phyloP scores from a whole-genome alignment of 30 jellyfish, hydroid and myxozoan genomes.

The Cassiopea andromeda region DNA sequence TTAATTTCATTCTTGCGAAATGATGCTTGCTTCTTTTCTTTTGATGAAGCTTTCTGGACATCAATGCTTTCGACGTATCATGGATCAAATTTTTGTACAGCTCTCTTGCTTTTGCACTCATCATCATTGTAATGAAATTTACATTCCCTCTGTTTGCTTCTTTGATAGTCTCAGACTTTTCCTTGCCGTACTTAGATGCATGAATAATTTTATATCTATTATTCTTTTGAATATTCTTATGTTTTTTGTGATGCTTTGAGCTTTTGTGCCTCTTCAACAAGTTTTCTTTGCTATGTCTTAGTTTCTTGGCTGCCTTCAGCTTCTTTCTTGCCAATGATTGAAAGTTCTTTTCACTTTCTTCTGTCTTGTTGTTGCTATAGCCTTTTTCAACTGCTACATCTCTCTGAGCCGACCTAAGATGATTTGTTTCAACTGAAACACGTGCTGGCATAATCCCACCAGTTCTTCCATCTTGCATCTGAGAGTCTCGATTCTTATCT shows the following conservation, averaged over 20 bases:
- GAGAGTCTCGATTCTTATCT: not conserved
- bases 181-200: not conserved
- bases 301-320: not conserved
- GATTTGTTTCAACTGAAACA: not conserved
- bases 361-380: not conserved
- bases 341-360: not conserved
- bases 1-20: not conserved
- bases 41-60: constrained; percentile 33
- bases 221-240: not conserved
- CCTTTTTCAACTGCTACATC: not conserved
- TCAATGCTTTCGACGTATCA: constrained; percentile 63
- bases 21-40: constrained; percentile 24
- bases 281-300: not conserved
- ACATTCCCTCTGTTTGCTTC: not conserved
- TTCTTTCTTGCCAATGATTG: not conserved
- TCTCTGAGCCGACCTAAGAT: not conserved
- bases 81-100: constrained; percentile 58
- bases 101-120: constrained; percentile 75
- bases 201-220: not conserved
- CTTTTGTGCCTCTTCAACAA: not conserved
- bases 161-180: not conserved
- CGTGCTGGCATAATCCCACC: not conserved
- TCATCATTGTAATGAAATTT: constrained; percentile 21
- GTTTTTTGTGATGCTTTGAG: not conserved
- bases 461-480: not conserved